A percentile compares a stretch with the other conserved stretches of the same genome.
These are phyloP conservation scores for Drosophila fulvimacula DNA, from an alignment of 2,888 invertebrate genomes.

Conservation along the genomic window DNA sequence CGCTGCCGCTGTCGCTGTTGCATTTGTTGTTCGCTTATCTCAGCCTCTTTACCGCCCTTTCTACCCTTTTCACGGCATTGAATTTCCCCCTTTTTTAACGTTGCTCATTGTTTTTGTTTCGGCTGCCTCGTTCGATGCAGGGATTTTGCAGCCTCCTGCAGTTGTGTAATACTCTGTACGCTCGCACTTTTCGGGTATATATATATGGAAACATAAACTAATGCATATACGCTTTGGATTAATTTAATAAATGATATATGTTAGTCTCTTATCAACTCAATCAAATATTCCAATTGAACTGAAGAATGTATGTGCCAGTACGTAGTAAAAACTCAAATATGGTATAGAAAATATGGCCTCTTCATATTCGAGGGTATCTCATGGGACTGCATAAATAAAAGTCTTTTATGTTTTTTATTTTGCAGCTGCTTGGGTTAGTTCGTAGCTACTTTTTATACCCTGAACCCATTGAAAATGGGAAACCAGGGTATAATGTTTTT, in stretches of 20 bases:
- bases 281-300: not conserved
- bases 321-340: not conserved
- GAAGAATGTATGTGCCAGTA: not conserved
- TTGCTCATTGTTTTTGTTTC: constrained; percentile 46
- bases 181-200: not conserved
- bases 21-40: constrained; percentile 23
- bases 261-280: too few species aligned
- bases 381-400: too few species aligned
- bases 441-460: constrained; percentile 25
- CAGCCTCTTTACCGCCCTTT: constrained; percentile 29
- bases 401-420: constrained; percentile 22
- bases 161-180: constrained; percentile 26
- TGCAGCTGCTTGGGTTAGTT: constrained; percentile 63
- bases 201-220: too few species aligned
- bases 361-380: constrained; percentile 26
- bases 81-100: constrained; percentile 70
- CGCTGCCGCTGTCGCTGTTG: constrained; percentile 26
- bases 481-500: not conserved
- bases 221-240: too few species aligned
- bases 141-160: constrained; percentile 59
- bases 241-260: too few species aligned
- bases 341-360: not conserved
- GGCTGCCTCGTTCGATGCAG: constrained; percentile 27
- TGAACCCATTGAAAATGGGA: not conserved
- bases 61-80: constrained; percentile 80